Evolutionary conservation across 2,888 invertebrate genomes (phyloP).

Genomic region (Clunio marinus): DNA sequence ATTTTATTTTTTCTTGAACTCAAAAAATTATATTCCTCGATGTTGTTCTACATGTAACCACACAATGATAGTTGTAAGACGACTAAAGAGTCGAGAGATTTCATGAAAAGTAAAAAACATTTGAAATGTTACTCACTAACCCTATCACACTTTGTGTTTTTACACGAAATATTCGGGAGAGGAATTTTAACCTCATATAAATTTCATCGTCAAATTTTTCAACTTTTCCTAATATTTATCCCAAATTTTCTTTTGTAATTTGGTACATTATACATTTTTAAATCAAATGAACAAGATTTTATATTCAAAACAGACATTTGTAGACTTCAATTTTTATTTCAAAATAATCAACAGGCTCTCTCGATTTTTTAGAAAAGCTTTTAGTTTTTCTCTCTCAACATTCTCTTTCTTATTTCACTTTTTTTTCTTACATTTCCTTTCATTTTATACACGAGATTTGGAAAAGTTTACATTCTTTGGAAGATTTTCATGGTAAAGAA

Average conservation of each 20-base stretch:
- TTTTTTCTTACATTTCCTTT: background rate
- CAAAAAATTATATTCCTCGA: slow-evolving; percentile 34
- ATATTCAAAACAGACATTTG: too few relatives aligned
- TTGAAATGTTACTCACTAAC: background rate
- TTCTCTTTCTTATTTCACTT: background rate
- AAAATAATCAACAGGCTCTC: slow-evolving; percentile 23
- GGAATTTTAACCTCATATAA: background rate
- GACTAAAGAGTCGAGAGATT: slow-evolving; percentile 38
- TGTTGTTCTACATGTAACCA: slow-evolving; percentile 19
- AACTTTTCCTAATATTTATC: background rate
- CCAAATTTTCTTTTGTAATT: slow-evolving; percentile 1
- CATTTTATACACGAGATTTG: background rate
- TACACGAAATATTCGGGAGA: slow-evolving; percentile 35
- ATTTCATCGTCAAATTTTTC: slow-evolving; percentile 1
- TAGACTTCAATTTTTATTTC: background rate
- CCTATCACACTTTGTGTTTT: background rate
- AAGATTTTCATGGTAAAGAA: background rate
- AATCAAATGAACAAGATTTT: too few relatives aligned
- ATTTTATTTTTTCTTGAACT: slow-evolving; percentile 35
- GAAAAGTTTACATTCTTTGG: background rate
- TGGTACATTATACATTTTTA: too few relatives aligned
- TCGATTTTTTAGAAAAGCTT: slow-evolving; percentile 3
- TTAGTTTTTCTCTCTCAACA: background rate
- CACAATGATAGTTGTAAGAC: slow-evolving; percentile 31
- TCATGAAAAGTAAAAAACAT: slow-evolving; percentile 32